phyloP scores from a whole-genome alignment of 2,888 invertebrate genomes.

The Cataglyphis albicans region DNA sequence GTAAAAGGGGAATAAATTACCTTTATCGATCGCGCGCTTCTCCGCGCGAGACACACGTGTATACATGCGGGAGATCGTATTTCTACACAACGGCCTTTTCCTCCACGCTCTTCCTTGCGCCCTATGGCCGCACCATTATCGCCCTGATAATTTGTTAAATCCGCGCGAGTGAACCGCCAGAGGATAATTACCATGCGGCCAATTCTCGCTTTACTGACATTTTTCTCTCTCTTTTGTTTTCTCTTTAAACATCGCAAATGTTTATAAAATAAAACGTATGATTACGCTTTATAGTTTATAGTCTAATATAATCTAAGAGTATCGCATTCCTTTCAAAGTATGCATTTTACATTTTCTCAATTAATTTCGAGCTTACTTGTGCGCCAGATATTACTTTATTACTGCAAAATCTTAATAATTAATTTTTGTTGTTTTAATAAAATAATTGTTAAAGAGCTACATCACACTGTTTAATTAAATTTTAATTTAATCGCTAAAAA shows the following conservation, averaged over 20 bases:
- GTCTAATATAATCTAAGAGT: not conserved
- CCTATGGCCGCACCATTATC: not conserved
- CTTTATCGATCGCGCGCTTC: slow-evolving; percentile 67
- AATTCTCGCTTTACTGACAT: not conserved
- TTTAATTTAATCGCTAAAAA: not conserved
- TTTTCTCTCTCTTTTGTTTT: not conserved
- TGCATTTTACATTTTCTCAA: not conserved
- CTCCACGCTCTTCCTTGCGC: slow-evolving; percentile 20
- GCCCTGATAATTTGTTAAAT: not conserved
- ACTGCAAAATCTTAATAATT: not conserved
- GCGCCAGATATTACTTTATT: not conserved
- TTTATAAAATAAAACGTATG: not conserved
- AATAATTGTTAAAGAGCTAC: not conserved
- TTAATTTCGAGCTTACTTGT: not conserved
- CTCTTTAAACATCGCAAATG: too few species aligned
- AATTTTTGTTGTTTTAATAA: not conserved
- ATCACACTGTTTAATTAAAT: not conserved
- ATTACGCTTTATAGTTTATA: not conserved
- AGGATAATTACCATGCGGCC: not conserved
- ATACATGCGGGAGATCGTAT: slow-evolving; percentile 13
- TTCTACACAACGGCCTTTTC: slow-evolving; percentile 27
- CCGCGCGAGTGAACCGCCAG: not conserved
- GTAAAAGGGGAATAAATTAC: slow-evolving; percentile 61
- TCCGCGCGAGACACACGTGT: slow-evolving; percentile 18
- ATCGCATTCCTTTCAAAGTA: not conserved